phyloP scores from a whole-genome alignment of 2,797 vertebrate genomes.

The Xiphorhynchus erythropygius region DNA sequence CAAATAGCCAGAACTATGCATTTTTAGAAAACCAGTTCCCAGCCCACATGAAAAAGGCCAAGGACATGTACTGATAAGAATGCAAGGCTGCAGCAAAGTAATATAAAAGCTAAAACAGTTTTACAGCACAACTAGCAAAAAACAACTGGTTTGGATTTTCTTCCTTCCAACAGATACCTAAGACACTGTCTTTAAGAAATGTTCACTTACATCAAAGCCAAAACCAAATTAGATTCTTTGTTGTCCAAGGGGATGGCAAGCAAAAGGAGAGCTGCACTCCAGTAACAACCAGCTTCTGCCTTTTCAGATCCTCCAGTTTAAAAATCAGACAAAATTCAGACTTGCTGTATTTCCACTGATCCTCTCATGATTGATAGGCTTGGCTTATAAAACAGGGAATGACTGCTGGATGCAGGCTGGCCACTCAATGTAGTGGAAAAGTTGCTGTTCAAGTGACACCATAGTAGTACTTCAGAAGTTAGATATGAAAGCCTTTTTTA shows the following conservation, averaged over 20 bases:
- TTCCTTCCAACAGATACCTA: background rate
- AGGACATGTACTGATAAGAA: conserved; percentile 25
- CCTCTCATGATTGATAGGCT: background rate
- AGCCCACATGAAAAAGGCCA: conserved; percentile 54
- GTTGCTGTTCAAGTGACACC: background rate
- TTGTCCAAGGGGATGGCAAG: background rate
- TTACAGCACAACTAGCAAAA: background rate
- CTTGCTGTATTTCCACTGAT: rapidly evolving
- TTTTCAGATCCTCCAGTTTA: background rate
- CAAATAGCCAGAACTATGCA: conserved; percentile 56
- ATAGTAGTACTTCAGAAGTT: background rate
- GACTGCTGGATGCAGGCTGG: background rate
- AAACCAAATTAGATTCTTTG: background rate
- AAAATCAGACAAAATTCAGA: background rate
- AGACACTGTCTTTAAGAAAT: background rate
- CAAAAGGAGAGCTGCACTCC: background rate
- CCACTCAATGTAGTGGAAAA: background rate
- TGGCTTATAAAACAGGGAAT: background rate
- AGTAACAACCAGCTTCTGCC: background rate
- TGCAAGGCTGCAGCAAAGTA: background rate
- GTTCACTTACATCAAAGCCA: background rate
- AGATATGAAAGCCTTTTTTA: background rate
- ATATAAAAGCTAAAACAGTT: background rate
- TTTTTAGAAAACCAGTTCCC: conserved; percentile 60
- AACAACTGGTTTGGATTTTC: background rate